phyloP scores from a whole-genome alignment of 1,140 invertebrate genomes.

The Diachasmimorpha longicaudata region DNA sequence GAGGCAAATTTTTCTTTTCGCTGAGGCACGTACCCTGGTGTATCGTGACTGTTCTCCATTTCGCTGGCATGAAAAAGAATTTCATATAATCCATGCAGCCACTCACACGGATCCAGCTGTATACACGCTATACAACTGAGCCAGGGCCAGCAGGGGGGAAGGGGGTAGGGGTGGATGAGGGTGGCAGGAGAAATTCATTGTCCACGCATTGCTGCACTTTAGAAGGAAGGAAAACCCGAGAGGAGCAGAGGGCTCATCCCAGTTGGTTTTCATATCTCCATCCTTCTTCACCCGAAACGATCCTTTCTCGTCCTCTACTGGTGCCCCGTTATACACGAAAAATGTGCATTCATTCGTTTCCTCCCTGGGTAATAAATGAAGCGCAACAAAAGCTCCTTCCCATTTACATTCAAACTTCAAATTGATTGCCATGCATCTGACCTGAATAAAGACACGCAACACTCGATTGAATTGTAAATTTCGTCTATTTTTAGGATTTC shows the following conservation, averaged over 20 bases:
- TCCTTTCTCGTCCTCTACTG: neutral
- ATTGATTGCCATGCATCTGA: conserved; percentile 6
- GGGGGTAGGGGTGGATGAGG: too few relatives aligned
- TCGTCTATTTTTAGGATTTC: too few relatives aligned
- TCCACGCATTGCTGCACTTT: conserved; percentile 20
- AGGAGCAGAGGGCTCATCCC: neutral
- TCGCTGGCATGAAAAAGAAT: conserved; percentile 5
- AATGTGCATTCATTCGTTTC: conserved; percentile 8
- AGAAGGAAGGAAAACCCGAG: neutral
- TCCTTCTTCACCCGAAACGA: neutral
- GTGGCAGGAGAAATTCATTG: conserved; percentile 28
- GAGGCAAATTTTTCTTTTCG: neutral
- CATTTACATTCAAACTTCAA: neutral
- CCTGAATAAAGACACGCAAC: neutral
- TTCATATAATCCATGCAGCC: conserved; percentile 12
- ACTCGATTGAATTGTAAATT: conserved; percentile 7
- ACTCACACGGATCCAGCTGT: neutral
- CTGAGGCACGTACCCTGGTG: neutral
- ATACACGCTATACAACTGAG: neutral
- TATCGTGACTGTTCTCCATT: neutral
- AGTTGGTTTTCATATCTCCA: neutral
- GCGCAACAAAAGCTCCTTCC: conserved; percentile 7
- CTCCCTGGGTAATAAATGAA: conserved; percentile 19
- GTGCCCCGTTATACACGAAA: neutral
- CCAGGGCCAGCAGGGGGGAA: neutral